These are phyloP conservation scores for Eubucco bourcierii DNA, from an alignment of 2,113 vertebrate genomes.

Conservation along the genomic window DNA sequence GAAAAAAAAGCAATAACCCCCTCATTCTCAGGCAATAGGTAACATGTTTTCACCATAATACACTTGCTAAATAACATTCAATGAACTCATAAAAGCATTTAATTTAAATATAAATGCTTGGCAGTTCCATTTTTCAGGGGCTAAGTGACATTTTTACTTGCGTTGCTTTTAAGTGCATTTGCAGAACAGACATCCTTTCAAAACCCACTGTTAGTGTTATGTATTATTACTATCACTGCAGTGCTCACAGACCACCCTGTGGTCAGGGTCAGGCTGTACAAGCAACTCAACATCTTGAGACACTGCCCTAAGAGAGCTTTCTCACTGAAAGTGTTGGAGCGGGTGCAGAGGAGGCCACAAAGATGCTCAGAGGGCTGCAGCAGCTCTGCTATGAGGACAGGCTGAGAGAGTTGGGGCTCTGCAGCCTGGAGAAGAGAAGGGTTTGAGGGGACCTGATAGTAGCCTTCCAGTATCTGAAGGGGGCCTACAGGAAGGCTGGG, in stretches of 20 bases:
- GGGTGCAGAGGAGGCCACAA: no score
- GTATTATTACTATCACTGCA: neutral
- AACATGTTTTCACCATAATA: slow-evolving; percentile 6
- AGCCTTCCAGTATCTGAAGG: no score
- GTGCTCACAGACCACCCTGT: neutral
- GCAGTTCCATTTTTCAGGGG: slow-evolving; percentile 40
- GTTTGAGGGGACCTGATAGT: no score
- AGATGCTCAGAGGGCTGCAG: no score
- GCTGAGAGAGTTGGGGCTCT: no score
- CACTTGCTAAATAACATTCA: slow-evolving; percentile 58
- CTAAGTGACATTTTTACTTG: neutral
- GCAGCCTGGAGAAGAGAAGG: no score
- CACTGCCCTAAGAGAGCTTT: neutral
- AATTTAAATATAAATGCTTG: slow-evolving; percentile 61
- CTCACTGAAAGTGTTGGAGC: no score
- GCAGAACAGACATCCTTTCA: slow-evolving; percentile 37
- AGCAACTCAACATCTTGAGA: neutral
- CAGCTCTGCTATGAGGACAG: no score
- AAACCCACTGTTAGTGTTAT: neutral
- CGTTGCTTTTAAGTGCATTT: slow-evolving; percentile 23
- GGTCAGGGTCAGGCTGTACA: neutral
- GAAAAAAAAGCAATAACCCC: slow-evolving; percentile 55
- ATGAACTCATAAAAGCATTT: slow-evolving; percentile 49
- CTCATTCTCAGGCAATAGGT: slow-evolving; percentile 42
- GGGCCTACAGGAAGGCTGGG: no score